These are phyloP conservation scores for Rhinopomastus cyanomelas DNA, from an alignment of 2,113 vertebrate genomes.

Conservation along the genomic window DNA sequence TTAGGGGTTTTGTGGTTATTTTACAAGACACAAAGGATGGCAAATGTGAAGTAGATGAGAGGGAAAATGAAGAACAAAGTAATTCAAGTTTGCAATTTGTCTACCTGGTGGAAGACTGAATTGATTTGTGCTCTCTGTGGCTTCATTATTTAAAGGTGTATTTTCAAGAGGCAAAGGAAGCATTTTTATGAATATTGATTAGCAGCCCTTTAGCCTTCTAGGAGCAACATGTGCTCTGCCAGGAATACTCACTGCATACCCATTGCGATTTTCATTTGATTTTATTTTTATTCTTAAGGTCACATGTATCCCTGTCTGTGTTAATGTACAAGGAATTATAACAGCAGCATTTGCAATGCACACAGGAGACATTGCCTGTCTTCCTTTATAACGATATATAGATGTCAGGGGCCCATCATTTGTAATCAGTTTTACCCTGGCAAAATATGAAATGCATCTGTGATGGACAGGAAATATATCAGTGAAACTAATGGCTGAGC, in stretches of 20 bases:
- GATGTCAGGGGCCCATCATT: constrained; percentile 5
- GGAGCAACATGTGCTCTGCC: not conserved
- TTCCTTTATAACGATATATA: not conserved
- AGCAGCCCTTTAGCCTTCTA: not conserved
- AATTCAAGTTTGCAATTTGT: not conserved
- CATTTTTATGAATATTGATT: not conserved
- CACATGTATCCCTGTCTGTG: not conserved
- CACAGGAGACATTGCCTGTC: not conserved
- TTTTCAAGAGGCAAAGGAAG: not conserved
- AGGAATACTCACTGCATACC: not conserved
- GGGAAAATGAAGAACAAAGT: not conserved
- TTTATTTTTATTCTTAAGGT: not conserved
- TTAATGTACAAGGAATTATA: not conserved
- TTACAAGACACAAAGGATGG: not conserved
- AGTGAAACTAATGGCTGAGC: not conserved
- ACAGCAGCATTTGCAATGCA: not conserved
- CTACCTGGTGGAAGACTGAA: not conserved
- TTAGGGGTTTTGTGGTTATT: not conserved
- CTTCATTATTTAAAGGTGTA: not conserved
- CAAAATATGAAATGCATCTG: not conserved
- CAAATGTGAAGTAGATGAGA: not conserved
- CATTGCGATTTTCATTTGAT: not conserved
- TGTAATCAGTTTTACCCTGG: not conserved
- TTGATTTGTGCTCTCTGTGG: not conserved
- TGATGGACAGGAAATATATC: constrained; percentile 34